Conservation (phyloP, 2,797 vertebrate genomes). For the Enteromius mattozi region DNA sequence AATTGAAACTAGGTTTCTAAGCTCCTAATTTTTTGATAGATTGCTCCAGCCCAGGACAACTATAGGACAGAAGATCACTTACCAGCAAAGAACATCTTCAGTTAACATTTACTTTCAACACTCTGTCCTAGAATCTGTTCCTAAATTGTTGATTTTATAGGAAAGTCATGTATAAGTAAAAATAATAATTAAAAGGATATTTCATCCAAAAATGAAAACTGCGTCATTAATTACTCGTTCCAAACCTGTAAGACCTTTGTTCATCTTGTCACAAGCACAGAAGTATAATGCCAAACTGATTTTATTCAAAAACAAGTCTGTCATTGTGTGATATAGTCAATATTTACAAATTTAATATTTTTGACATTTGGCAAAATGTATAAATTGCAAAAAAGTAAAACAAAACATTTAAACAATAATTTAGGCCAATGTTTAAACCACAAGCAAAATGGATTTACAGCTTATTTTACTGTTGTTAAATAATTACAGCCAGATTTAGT, state of each 20-base stretch:
- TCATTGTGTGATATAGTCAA: background rate
- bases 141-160: constrained; percentile 42
- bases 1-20: background rate
- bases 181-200: background rate
- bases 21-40: constrained; percentile 61
- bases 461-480: background rate
- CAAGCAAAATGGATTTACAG: constrained; percentile 5
- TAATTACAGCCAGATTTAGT: background rate
- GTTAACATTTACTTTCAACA: constrained; percentile 37
- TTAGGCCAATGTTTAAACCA: background rate
- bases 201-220: background rate
- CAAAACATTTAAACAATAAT: background rate
- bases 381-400: background rate
- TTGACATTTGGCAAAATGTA: constrained; percentile 14
- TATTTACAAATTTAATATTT: constrained; percentile 8
- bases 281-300: constrained; percentile 1
- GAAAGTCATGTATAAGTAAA: constrained; percentile 15
- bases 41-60: constrained; percentile 54
- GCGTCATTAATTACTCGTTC: background rate
- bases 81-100: constrained; percentile 47
- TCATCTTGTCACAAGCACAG: background rate
- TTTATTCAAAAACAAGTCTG: constrained; percentile 15
- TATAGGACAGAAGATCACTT: constrained; percentile 41
- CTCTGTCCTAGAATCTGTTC: background rate
- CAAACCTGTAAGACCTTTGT: background rate